Base-by-base conservation (phyloP, 92 coral and sea anemone genomes). In the Heteractis magnifica region DNA sequence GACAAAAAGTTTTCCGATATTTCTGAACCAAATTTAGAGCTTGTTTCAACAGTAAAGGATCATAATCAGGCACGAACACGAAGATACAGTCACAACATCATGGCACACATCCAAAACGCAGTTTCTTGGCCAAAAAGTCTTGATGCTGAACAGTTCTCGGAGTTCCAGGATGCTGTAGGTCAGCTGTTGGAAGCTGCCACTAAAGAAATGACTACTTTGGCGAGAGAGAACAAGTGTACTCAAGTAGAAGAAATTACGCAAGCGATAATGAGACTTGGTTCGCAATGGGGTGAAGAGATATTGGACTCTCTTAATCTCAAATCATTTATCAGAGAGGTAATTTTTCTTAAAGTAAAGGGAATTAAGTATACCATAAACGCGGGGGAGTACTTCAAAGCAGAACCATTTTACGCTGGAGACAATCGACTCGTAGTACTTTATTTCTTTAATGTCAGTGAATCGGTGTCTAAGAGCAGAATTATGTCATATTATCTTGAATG, bases 361-460 rank as follows among this genome's bases (percentile, higher is more conserved):
- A 90, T 48, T 6, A 85, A 86, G 21, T 85, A 89, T 48, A 59
- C 78, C 3, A 81, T 92, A 26, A 74, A 78, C 0, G 93, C 93
- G 20, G 91, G 88, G 56, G 94, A 92, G 75, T 94, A 88, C 80
- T 91, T 92, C 79, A 87, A 85, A 18, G 90, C 91, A 4, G 91
- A 91, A 21, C 90, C 87, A 65, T 84, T 89, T 10, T 90, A 88
- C 76, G 81, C 88, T 2, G 74, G 80, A 75, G 90, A 90, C 60
- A 83, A 90, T 55, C 87, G 93, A 52, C 78, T 92, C 0, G 65
- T 76, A 10, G 78, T 89, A 60, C 72, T 94, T 51, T 90, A 82
- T 19, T 89, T 77, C 65, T 94, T 94, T 41, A 76, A 82, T 41
- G 93, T 88, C 3, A 89, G 77, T 65, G 93, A 92, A 4, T 77